These are phyloP conservation scores for Anolis sagrei DNA, from an alignment of 2,113 vertebrate genomes.

Conservation along the genomic window DNA sequence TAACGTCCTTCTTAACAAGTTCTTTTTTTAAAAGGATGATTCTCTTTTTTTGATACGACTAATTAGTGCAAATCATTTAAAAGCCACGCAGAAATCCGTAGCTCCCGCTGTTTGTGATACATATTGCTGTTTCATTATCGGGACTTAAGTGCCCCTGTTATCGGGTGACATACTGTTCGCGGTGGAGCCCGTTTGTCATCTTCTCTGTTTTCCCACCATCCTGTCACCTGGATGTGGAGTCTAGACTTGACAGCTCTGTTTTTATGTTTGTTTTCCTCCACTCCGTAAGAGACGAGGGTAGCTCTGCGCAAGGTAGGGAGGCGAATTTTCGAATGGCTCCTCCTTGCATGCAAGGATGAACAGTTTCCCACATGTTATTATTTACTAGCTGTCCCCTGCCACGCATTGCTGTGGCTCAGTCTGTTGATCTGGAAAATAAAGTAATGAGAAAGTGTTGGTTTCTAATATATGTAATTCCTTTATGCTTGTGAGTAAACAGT, in stretches of 20 bases:
- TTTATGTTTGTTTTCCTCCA: not conserved
- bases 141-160: conserved; percentile 70
- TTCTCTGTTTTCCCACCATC: conserved; percentile 19
- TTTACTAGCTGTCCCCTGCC: no score
- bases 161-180: conserved; percentile 56
- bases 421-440: no score
- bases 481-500: no score
- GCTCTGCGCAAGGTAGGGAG: conserved; percentile 45
- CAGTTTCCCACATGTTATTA: no score
- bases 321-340: no score
- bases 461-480: no score
- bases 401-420: no score
- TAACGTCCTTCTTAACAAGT: conserved; percentile 63
- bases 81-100: conserved; percentile 68
- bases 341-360: no score
- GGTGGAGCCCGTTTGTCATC: conserved; percentile 39
- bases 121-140: conserved; percentile 70
- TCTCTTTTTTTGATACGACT: conserved; percentile 74
- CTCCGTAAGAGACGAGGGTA: conserved; percentile 53
- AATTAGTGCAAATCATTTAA: conserved; percentile 82
- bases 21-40: conserved; percentile 42
- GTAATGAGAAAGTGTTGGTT: no score
- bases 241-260: conserved; percentile 18
- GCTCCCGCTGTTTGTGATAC: conserved; percentile 70
- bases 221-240: conserved; percentile 40